Evolutionary conservation across 2,797 vertebrate genomes (phyloP), one percentile per base, ranked within the genome.

Genomic region (Momotus momota): DNA sequence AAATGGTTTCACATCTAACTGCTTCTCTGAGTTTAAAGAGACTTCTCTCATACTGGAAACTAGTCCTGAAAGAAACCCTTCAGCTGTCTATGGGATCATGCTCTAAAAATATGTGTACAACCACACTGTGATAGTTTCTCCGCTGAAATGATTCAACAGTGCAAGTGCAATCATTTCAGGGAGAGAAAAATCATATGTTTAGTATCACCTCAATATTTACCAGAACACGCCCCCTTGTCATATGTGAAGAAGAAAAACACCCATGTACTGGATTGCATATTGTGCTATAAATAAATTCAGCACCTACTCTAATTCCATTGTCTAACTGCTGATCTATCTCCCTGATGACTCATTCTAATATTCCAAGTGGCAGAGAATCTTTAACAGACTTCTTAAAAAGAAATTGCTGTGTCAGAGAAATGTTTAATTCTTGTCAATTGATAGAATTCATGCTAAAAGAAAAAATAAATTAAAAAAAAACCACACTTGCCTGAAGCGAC

Each of bases 21-120:
- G 70, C 57, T 94, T 71, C 77, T 86, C 77, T 87, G 43, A n/a
- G 45, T 85, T 97, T 89, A 86, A 94, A 74, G 29, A 45, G 3
- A 31, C 87, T 62, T 86, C 35, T 85, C 95, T 93, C 79, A 19
- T 93, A 70, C 26, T 66, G 38, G 62, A 84, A 95, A 80, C 29
- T 12, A 81, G 23, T 70, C 55, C 48, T 85, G 73, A 85, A 92
- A 89, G 52, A 81, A 93, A 73, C 46, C 66, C 60, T 54, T 66
- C 80, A 69, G 49, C 38, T 83, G 33, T 35, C 65, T 72, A 1
- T 64, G 54, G 43, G n/a, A 86, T 75, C 25, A 27, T 52, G n/a
- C 14, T 64, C 46, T 78, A 81, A 93, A 96, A 91, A 70, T 77
- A 60, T 7, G 48, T 1, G 3, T 35, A 46, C 45, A 69, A 18